phyloP scores from a whole-genome alignment of 2,113 vertebrate species.

The Channa argus region DNA sequence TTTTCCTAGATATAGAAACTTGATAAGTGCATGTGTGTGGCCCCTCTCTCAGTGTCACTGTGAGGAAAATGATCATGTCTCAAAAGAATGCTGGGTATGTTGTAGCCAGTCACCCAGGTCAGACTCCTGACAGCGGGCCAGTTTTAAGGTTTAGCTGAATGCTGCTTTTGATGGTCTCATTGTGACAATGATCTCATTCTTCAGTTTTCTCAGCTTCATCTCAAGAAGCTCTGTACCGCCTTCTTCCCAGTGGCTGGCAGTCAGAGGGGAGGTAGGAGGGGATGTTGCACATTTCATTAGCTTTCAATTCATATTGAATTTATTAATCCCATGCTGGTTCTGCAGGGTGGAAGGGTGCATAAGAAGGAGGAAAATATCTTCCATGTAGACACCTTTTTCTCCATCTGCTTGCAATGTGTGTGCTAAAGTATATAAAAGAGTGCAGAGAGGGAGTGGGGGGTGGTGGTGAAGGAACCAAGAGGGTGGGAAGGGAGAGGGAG shows the following conservation, averaged over 20 bases:
- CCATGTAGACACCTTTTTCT: constrained; percentile 74
- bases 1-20: background rate
- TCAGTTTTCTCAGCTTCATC: constrained; percentile 47
- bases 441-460: background rate
- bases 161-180: constrained; percentile 74
- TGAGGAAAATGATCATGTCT: constrained; percentile 65
- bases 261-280: constrained; percentile 51
- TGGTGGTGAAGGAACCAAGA: constrained; percentile 33
- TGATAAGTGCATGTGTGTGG: constrained; percentile 1
- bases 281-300: constrained; percentile 76
- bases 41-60: constrained; percentile 45
- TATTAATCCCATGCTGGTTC: constrained; percentile 83
- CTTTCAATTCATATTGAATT: constrained; percentile 82
- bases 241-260: constrained; percentile 62
- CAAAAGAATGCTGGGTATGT: constrained; percentile 72
- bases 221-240: constrained; percentile 60
- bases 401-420: constrained; percentile 82
- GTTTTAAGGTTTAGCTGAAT: constrained; percentile 69
- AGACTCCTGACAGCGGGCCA: constrained; percentile 63
- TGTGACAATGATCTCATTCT: constrained; percentile 79
- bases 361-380: constrained; percentile 55
- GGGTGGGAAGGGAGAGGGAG: constrained; percentile 62
- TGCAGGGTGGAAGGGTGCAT: constrained; percentile 68
- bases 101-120: constrained; percentile 71
- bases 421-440: constrained; percentile 55